Conservation (phyloP, 2,797 vertebrate species). For the Podargus strigoides region DNA sequence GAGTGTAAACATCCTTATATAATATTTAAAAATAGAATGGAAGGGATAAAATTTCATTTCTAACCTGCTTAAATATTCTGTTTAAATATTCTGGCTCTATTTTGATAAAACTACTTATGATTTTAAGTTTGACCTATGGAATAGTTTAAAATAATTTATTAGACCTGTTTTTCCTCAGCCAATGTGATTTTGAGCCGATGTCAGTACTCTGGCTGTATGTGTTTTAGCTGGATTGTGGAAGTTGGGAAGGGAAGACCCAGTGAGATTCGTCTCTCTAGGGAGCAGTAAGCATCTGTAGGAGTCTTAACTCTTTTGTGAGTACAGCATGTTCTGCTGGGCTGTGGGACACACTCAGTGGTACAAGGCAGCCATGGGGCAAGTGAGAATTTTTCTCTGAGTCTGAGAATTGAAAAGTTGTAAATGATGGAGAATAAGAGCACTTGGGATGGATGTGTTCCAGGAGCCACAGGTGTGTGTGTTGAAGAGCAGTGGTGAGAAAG, state of each 20-base stretch:
- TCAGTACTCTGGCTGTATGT: not conserved
- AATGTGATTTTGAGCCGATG: not conserved
- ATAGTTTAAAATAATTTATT: not conserved
- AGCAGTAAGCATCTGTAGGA: not conserved
- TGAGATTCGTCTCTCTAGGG: not conserved
- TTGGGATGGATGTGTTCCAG: not conserved
- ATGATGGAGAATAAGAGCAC: not conserved
- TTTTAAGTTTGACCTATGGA: not conserved
- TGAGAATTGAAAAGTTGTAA: not conserved
- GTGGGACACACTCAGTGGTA: rapidly evolving
- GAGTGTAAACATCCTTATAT: not conserved
- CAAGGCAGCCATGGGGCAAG: not conserved
- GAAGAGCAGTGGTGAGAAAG: not conserved
- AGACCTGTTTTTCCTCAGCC: not conserved
- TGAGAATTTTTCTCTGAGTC: not conserved
- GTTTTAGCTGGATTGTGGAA: not conserved
- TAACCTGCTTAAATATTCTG: not conserved
- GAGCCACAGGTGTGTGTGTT: not conserved
- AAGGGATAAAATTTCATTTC: not conserved
- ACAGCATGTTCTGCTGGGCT: not conserved
- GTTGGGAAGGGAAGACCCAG: not conserved
- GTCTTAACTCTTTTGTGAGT: not conserved
- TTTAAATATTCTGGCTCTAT: not conserved
- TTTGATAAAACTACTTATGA: not conserved
- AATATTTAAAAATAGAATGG: not conserved